Evolutionary conservation across 2,797 vertebrate species (phyloP), one percentile per base, ranked within the genome.

Genomic region (Schizopygopsis pylzovi): DNA sequence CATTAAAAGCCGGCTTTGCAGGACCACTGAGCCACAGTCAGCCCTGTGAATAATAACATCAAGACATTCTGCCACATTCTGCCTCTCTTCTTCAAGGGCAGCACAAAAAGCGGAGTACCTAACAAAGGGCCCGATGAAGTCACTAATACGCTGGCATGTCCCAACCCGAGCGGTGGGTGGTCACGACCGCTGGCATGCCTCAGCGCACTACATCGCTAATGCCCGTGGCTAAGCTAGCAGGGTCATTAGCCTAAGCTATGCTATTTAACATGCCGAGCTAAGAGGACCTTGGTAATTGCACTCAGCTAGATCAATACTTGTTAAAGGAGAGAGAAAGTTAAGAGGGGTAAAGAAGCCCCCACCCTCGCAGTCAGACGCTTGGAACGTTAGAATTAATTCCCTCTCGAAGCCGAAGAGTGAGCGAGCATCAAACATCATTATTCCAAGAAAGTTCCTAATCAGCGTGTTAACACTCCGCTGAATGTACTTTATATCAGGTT

Each of bases 111-210:
- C 41, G 81, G 90, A 86, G 87, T 86, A 73, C 91, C 92, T 91
- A 92, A 95, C 94, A 95, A 95, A 96, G 92, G 92, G 90, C 87
- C 91, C 94, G 94, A 96, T 95, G 92, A 95, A 95, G 94, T 94
- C 91, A 91, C 92, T 95, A 95, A 95, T 95, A 93, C 92, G 90
- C 91, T 92, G 94, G 93, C 91, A 91, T 93, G 93, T 92, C 94
- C 92, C 92, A 94, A 92, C 93, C 93, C 86, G 92, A 95, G 92
- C 92, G 61, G 91, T 92, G 92, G 91, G 89, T 85, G 86, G 90
- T 87, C 87, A 83, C 72, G 92, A 93, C 90, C 86, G 92, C 89
- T 90, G 89, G 91, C 93, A 94, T 65, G 91, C 92, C 94, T 94
- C 92, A 90, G 92, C 91, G 93, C 91, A 92, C 90, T 90, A 90